These are phyloP conservation scores for Boulengeromyrus knoepffleri DNA, from an alignment of 2,113 vertebrate genomes.

Conservation along the genomic window DNA sequence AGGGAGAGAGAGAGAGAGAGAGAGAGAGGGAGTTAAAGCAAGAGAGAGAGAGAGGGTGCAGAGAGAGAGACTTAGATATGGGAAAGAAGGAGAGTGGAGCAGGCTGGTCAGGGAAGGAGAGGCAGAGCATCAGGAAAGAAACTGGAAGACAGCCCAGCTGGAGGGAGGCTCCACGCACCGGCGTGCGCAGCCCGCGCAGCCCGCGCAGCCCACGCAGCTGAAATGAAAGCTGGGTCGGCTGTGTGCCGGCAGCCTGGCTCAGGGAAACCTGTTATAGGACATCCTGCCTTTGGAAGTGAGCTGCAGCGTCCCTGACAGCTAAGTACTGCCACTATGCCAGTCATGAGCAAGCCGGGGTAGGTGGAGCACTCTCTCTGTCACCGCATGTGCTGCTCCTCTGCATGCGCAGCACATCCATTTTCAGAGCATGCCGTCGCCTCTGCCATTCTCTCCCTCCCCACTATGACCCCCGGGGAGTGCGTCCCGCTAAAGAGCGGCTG, in stretches of 20 bases:
- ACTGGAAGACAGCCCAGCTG: constrained; percentile 22
- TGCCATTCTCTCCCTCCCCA: neutral
- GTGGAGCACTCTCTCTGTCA: constrained; percentile 17
- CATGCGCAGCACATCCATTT: constrained; percentile 16
- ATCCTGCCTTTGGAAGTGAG: constrained; percentile 24
- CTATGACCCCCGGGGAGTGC: constrained; percentile 6
- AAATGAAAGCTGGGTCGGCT: constrained; percentile 6
- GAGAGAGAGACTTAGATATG: neutral
- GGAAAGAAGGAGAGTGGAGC: neutral
- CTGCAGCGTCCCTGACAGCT: constrained; percentile 23
- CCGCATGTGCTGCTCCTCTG: constrained; percentile 13
- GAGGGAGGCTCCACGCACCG: constrained; percentile 9
- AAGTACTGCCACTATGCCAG: constrained; percentile 36
- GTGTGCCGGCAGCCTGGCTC: constrained; percentile 27
- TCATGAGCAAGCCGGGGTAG: constrained; percentile 47
- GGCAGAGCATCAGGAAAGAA: constrained; percentile 25
- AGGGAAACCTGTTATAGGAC: constrained; percentile 28
- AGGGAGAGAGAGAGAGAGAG: constrained; percentile 11
- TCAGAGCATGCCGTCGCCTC: neutral
- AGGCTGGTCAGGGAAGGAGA: neutral
- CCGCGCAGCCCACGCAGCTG: constrained; percentile 3
- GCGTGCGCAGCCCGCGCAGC: neutral
- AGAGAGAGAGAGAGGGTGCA: constrained; percentile 9
- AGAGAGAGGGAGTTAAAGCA: constrained; percentile 7
- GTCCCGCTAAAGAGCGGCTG: neutral